phyloP scores from a whole-genome alignment of 1,140 invertebrate species.

The Cyclargus thomasi region DNA sequence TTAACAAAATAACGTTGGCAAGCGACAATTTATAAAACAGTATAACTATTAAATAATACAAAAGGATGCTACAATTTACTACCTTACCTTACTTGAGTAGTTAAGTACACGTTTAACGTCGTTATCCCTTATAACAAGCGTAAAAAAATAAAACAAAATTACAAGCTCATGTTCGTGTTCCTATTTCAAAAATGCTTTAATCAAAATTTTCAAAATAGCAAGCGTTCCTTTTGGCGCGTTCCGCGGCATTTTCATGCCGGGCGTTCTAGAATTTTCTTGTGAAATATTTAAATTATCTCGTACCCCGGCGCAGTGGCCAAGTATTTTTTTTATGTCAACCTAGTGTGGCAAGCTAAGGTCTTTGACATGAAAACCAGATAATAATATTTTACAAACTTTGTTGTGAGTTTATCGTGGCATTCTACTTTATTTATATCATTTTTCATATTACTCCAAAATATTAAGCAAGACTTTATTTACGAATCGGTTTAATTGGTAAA shows the following conservation, averaged over 20 bases:
- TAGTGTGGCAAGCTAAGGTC: background rate
- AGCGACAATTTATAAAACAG: too few relatives aligned
- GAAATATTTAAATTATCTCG: constrained; percentile 22
- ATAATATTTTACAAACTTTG: background rate
- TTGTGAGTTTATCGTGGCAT: too few relatives aligned
- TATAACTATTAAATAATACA: too few relatives aligned
- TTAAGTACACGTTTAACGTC: background rate
- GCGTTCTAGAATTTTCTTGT: constrained; percentile 17
- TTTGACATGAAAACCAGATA: background rate
- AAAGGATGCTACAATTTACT: too few relatives aligned
- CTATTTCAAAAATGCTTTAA: background rate
- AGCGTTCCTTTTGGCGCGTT: background rate
- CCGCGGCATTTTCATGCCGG: constrained; percentile 18
- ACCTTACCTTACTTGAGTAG: background rate
- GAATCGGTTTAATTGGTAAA: too few relatives aligned
- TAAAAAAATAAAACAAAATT: background rate
- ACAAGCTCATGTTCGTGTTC: background rate
- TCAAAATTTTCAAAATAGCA: constrained; percentile 3
- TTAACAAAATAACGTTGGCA: too few relatives aligned
- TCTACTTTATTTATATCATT: too few relatives aligned
- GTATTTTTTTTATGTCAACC: constrained; percentile 15
- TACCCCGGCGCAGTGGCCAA: constrained; percentile 9
- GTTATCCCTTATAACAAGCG: background rate
- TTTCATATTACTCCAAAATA: too few relatives aligned
- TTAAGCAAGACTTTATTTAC: too few relatives aligned